Percentiles rank a stretch among this genome's conserved stretches.
These are phyloP conservation scores for Cairina moschata DNA, from an alignment of 2,113 vertebrate genomes.

Conservation along the genomic window DNA sequence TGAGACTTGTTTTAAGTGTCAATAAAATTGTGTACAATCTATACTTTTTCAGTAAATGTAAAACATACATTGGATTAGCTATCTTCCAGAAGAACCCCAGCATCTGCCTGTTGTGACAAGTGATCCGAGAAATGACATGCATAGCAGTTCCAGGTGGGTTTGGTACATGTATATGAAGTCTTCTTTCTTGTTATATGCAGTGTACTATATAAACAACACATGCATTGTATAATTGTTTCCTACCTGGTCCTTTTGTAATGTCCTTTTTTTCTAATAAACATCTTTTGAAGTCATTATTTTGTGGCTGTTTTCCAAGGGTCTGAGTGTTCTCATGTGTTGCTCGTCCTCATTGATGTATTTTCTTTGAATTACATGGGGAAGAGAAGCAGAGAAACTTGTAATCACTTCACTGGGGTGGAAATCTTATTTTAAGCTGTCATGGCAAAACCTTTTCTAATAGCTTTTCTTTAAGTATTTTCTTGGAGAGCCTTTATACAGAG, in stretches of 20 bases:
- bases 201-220: neutral
- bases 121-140: neutral
- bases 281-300: constrained; percentile 66
- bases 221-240: constrained; percentile 33
- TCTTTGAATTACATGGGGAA: neutral
- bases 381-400: neutral
- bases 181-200: neutral
- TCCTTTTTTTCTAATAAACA: constrained; percentile 75
- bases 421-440: neutral
- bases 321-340: neutral
- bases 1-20: neutral
- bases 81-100: neutral
- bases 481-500: neutral
- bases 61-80: neutral
- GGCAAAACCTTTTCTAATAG: neutral
- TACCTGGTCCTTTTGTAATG: constrained; percentile 58
- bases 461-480: neutral
- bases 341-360: neutral
- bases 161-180: constrained; percentile 9
- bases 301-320: constrained; percentile 68
- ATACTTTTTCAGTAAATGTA: constrained; percentile 11
- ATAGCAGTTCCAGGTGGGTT: constrained; percentile 69
- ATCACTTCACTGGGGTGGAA: neutral
- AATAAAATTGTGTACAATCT: neutral
- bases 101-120: neutral